Conservation (phyloP, 2,113 vertebrate species). For the Paramormyrops kingsleyae region DNA sequence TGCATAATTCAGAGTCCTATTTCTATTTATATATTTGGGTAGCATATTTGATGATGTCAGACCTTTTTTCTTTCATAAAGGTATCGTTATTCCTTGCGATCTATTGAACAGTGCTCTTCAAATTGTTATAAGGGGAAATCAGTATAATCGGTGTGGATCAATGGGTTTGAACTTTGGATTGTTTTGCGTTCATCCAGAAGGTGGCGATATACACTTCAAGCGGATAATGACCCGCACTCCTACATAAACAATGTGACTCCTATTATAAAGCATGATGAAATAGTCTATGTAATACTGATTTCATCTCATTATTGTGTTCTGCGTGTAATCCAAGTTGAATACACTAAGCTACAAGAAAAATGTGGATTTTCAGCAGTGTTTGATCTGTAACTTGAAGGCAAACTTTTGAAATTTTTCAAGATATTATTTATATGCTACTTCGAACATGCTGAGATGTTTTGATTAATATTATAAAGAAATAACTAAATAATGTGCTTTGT, state of each 20-base stretch:
- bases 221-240: neutral
- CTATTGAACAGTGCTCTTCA: neutral
- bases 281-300: neutral
- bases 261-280: neutral
- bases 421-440: neutral
- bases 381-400: neutral
- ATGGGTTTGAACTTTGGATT: neutral
- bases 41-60: neutral
- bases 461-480: neutral
- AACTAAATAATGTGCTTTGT: neutral
- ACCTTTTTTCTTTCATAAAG: neutral
- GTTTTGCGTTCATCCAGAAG: conserved; percentile 12
- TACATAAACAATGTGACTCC: neutral
- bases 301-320: neutral
- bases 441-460: neutral
- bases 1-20: neutral
- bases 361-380: neutral
- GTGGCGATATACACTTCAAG: neutral
- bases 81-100: neutral
- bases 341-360: neutral
- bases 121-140: neutral
- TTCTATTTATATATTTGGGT: neutral
- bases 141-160: neutral
- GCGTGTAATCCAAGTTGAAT: neutral
- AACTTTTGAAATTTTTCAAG: neutral